Evolutionary conservation across 2,113 vertebrate species (phyloP).

Genomic region (Chlamydotis undulata): DNA sequence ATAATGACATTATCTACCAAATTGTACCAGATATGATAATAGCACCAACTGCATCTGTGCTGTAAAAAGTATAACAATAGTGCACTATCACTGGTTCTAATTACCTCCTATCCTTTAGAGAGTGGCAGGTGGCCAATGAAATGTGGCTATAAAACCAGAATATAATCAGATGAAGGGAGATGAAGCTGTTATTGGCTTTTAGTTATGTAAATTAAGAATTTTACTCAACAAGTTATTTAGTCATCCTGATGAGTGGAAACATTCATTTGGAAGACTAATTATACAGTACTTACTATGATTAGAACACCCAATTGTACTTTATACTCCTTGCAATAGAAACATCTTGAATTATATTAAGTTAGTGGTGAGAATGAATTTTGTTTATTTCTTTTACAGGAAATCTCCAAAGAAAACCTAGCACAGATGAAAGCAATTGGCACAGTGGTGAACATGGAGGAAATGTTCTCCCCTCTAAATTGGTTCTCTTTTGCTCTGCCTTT

Average conservation of each 20-base stretch:
- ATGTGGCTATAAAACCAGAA: conserved; percentile 63
- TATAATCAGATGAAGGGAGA: conserved; percentile 70
- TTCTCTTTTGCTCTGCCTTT: neutral
- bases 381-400: conserved; percentile 18
- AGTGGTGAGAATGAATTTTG: neutral
- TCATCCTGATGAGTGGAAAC: conserved; percentile 73
- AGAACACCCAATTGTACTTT: conserved; percentile 42
- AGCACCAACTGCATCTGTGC: conserved; percentile 60
- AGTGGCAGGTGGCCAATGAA: conserved; percentile 70
- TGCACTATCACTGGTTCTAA: conserved; percentile 55
- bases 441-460: neutral
- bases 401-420: neutral
- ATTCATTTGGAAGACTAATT: conserved; percentile 76
- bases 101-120: conserved; percentile 65
- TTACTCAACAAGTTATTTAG: conserved; percentile 76
- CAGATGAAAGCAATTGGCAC: neutral
- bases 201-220: conserved; percentile 72
- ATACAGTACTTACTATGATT: conserved; percentile 60
- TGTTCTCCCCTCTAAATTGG: neutral
- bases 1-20: conserved; percentile 57
- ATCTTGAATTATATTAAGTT: conserved; percentile 30
- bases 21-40: conserved; percentile 58
- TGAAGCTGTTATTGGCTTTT: conserved; percentile 71
- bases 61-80: conserved; percentile 52
- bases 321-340: neutral